A percentile compares a stretch with the other conserved stretches of the same genome.
Conservation (phyloP, 2,797 vertebrate species). For the Trachurus trachurus region DNA sequence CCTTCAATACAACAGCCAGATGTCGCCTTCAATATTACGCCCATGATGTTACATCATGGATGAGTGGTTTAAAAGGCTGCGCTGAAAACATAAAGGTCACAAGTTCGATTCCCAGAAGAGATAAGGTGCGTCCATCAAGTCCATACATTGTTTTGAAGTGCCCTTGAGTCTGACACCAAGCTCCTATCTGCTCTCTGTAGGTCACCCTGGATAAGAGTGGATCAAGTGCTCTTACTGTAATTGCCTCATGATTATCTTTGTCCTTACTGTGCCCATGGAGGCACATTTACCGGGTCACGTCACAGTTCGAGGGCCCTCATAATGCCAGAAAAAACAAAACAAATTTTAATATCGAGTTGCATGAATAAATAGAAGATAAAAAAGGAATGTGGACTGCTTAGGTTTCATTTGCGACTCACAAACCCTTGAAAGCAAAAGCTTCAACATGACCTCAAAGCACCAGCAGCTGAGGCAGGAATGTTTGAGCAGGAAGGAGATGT, state of each 20-base stretch:
- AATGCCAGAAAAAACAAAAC: slow-evolving; percentile 3
- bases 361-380: not conserved
- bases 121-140: slow-evolving; percentile 28
- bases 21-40: not conserved
- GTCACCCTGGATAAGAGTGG: slow-evolving; percentile 55
- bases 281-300: not conserved
- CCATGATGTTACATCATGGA: not conserved
- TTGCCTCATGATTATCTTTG: slow-evolving; percentile 60
- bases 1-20: not conserved
- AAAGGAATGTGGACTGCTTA: not conserved
- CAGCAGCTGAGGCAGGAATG: too few relatives aligned
- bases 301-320: slow-evolving; percentile 14
- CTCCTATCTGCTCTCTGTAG: slow-evolving; percentile 49
- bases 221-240: slow-evolving; percentile 70
- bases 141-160: not conserved
- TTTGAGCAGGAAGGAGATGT: not conserved
- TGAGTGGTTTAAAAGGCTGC: not conserved
- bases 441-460: too few relatives aligned
- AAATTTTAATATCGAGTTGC: not conserved
- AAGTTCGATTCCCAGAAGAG: slow-evolving; percentile 49
- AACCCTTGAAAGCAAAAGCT: not conserved
- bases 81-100: slow-evolving; percentile 37
- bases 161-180: slow-evolving; percentile 45
- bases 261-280: slow-evolving; percentile 4
- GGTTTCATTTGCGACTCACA: too few relatives aligned